Evolutionary conservation across 2,888 invertebrate genomes (phyloP).

Genomic region (Odontocolon sp.): DNA sequence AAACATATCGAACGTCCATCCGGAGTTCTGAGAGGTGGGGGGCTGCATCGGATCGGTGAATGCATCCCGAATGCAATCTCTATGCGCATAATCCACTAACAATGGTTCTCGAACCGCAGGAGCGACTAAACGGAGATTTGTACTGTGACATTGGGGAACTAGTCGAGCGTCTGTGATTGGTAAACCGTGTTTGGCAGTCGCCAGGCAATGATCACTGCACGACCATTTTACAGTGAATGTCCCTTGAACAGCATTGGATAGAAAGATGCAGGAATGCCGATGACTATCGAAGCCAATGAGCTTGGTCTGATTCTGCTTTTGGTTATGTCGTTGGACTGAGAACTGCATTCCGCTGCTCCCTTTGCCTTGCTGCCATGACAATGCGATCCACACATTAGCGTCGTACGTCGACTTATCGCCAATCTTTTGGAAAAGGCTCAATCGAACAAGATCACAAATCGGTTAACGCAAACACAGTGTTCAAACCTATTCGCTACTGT

Average conservation of each 20-base stretch:
- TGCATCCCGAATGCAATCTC: slow-evolving; percentile 58
- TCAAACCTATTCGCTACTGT: background rate
- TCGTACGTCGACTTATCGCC: slow-evolving; percentile 52
- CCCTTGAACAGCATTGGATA: too few species aligned
- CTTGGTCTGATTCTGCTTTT: too few species aligned
- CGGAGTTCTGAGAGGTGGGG: slow-evolving; percentile 22
- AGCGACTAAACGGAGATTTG: slow-evolving; percentile 50
- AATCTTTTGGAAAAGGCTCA: slow-evolving; percentile 49
- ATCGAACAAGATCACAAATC: slow-evolving; percentile 35
- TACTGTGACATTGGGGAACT: slow-evolving; percentile 27
- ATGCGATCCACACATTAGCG: background rate
- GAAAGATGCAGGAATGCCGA: too few species aligned
- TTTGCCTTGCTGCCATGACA: background rate
- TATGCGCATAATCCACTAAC: slow-evolving; percentile 71
- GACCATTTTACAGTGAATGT: too few species aligned
- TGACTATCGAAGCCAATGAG: too few species aligned
- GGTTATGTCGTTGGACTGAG: background rate
- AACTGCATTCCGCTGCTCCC: background rate
- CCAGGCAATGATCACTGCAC: too few species aligned
- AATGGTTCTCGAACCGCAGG: slow-evolving; percentile 61
- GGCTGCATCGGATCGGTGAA: slow-evolving; percentile 37
- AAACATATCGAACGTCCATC: slow-evolving; percentile 22
- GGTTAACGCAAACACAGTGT: background rate
- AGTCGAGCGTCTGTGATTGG: slow-evolving; percentile 10
- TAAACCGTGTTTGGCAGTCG: background rate